phyloP scores from a whole-genome alignment of 2,888 invertebrate genomes.

The Flexamia atlantica region DNA sequence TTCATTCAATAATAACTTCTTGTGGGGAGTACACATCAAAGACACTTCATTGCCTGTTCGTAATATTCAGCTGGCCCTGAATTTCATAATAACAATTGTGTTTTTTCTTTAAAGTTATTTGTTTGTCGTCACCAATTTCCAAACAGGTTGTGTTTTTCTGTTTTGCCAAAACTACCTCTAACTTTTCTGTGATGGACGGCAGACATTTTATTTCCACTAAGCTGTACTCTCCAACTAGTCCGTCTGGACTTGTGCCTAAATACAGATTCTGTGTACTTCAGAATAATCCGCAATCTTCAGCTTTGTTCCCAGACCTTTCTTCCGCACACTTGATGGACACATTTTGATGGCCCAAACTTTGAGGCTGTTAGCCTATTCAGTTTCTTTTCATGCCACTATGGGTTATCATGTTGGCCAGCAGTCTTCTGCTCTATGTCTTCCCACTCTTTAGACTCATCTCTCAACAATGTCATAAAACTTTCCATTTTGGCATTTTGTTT shows the following conservation, averaged over 20 bases:
- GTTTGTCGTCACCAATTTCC: not conserved
- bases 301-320: constrained; percentile 6
- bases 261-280: constrained; percentile 44
- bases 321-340: not conserved
- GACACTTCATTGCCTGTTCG: constrained; percentile 62
- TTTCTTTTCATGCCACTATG: constrained; percentile 11
- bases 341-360: constrained; percentile 57
- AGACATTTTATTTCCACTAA: constrained; percentile 51
- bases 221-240: constrained; percentile 54
- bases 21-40: constrained; percentile 63
- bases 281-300: constrained; percentile 59
- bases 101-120: constrained; percentile 58
- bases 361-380: constrained; percentile 52
- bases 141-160: not conserved
- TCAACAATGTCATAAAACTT: not conserved
- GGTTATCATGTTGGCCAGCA: constrained; percentile 25
- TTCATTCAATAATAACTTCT: constrained; percentile 38
- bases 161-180: not conserved
- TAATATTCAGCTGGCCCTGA: constrained; percentile 65
- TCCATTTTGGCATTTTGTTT: not conserved
- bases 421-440: not conserved
- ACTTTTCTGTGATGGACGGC: not conserved
- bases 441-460: not conserved
- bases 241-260: constrained; percentile 61
- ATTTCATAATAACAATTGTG: constrained; percentile 65